Evolutionary conservation across 1,140 invertebrate species (phyloP), one percentile per base, ranked within the genome.

Genomic region (Archivesica marissinica): DNA sequence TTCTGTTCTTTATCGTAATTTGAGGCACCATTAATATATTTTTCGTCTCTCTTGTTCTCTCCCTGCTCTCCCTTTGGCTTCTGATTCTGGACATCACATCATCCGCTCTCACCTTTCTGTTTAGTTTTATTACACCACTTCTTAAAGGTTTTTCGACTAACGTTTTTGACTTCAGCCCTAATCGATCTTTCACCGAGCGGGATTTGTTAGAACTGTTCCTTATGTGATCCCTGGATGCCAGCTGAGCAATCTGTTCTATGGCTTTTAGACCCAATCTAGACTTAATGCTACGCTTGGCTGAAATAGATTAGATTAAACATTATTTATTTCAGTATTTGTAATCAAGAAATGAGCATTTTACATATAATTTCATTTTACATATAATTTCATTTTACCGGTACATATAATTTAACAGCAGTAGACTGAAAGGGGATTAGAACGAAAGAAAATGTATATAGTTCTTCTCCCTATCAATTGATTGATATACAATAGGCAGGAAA

Each of bases 231-330:
- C 44, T n/a, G n/a, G 20, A 17, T 30, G 47, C 38, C 30, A 59
- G 47, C 35, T 38, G 6, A 25, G 38, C n/a, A 50, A 70, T 30
- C 23, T 74, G 47, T 17, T 64, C 64, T 1, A 25, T 38, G 35
- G 80, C 61, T 59, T 68, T 66, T 2, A 82, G 13, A 15, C 86
- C 86, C 15, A 87, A 47, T 52, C 86, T 52, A 15, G 81, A 82
- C 39, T 84, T 77, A 50, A 87, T 79, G 41, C 80, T 79, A 0
- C 70, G 61, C 33, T 77, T 83, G 20, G 56, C 86, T 87, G 86
- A 0, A 87, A 84, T n/a, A 70, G n/a, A n/a, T n/a, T n/a, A n/a
- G n/a, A n/a, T n/a, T n/a, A n/a, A n/a, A n/a, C n/a, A n/a, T n/a
- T n/a, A n/a, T n/a, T n/a, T n/a, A n/a, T n/a, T n/a, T n/a, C n/a